Evolutionary conservation across 1,140 invertebrate species (phyloP).

Genomic region (Notospermus geniculatus): DNA sequence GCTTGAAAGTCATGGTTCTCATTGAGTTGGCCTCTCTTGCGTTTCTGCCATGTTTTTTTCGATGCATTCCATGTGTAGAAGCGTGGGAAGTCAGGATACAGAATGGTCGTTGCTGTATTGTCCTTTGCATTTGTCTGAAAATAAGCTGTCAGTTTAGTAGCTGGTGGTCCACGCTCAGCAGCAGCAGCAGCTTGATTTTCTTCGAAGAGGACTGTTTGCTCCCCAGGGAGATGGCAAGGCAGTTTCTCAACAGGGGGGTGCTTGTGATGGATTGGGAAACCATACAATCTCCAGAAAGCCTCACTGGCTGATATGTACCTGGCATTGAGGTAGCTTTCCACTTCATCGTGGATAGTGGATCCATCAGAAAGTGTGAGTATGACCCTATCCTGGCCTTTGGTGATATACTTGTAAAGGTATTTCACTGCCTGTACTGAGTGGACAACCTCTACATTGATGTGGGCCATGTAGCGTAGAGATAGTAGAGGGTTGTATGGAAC

Average conservation of each 20-base stretch:
- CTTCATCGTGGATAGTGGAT: constrained; percentile 7
- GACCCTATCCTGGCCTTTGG: constrained; percentile 22
- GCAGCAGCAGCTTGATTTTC: constrained; percentile 29
- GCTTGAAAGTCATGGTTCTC: background rate
- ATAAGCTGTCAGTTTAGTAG: constrained; percentile 54
- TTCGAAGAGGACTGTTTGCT: constrained; percentile 54
- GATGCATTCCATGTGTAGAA: constrained; percentile 42
- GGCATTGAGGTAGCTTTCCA: constrained; percentile 20
- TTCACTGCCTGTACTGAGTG: constrained; percentile 7
- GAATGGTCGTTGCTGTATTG: constrained; percentile 36
- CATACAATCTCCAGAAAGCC: constrained; percentile 37
- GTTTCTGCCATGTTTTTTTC: constrained; percentile 3
- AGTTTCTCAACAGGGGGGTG: constrained; percentile 47
- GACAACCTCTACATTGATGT: constrained; percentile 9
- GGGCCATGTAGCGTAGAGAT: background rate
- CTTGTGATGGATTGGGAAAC: constrained; percentile 48
- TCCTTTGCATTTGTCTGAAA: constrained; percentile 33
- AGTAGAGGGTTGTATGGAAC: constrained; percentile 6
- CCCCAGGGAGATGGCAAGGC: constrained; percentile 57
- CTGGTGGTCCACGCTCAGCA: constrained; percentile 29
- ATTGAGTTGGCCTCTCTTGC: background rate
- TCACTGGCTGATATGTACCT: constrained; percentile 38
- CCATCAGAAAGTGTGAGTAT: background rate
- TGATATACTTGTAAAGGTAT: constrained; percentile 23
- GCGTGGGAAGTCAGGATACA: constrained; percentile 37